These are phyloP conservation scores for Melitaea athalia DNA, from an alignment of 2,888 invertebrate species.

Conservation along the genomic window DNA sequence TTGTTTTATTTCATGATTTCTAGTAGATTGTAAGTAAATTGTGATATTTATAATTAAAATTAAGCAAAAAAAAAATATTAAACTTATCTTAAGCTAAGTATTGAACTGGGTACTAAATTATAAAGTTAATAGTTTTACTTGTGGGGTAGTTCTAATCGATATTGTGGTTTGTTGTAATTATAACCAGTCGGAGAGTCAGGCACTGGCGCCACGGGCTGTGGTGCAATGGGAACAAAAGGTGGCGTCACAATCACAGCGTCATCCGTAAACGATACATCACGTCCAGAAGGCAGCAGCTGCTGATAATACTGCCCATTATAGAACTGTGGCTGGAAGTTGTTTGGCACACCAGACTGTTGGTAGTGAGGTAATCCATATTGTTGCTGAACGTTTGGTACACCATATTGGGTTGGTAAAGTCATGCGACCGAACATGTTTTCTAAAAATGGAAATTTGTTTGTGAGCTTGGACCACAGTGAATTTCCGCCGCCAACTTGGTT, in stretches of 20 bases:
- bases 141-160: slow-evolving; percentile 67
- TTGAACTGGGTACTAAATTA: background rate
- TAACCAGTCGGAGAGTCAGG: slow-evolving; percentile 58
- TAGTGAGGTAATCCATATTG: slow-evolving; percentile 39
- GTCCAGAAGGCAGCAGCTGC: slow-evolving; percentile 48
- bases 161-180: slow-evolving; percentile 70
- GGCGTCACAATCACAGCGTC: slow-evolving; percentile 76
- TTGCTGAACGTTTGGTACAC: slow-evolving; percentile 47
- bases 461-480: slow-evolving; percentile 69
- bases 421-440: slow-evolving; percentile 73
- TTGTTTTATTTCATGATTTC: background rate
- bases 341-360: slow-evolving; percentile 39
- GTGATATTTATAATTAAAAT: too few species aligned
- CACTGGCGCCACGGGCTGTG: slow-evolving; percentile 48
- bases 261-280: slow-evolving; percentile 72
- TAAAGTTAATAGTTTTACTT: slow-evolving; percentile 51
- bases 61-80: too few species aligned
- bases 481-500: slow-evolving; percentile 77
- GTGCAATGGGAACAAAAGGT: slow-evolving; percentile 62
- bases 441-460: slow-evolving; percentile 74
- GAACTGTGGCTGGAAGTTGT: slow-evolving; percentile 44
- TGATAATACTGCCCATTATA: slow-evolving; percentile 31
- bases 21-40: too few species aligned
- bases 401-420: slow-evolving; percentile 63
- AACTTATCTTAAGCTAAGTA: background rate